Evolutionary conservation across 1,140 invertebrate genomes (phyloP).

Genomic region (Penaeus indicus): DNA sequence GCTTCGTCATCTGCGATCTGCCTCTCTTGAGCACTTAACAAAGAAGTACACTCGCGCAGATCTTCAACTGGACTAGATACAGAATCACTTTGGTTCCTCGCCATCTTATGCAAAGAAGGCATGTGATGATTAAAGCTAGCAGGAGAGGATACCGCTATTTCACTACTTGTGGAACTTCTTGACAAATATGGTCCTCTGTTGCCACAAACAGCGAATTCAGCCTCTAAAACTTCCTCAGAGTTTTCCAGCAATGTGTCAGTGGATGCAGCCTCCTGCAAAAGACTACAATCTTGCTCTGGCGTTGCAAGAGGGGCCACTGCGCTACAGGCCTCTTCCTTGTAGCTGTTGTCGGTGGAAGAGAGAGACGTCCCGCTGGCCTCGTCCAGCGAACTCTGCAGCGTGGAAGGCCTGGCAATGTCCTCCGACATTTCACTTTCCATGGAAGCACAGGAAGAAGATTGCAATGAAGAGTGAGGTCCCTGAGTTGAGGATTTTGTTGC

Average conservation of each 20-base stretch:
- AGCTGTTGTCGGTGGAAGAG: slow-evolving; percentile 47
- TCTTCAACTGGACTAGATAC: slow-evolving; percentile 57
- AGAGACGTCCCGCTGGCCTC: slow-evolving; percentile 4
- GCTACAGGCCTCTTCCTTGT: slow-evolving; percentile 58
- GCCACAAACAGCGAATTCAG: slow-evolving; percentile 73
- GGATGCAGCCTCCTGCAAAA: slow-evolving; percentile 55
- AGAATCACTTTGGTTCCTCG: slow-evolving; percentile 61
- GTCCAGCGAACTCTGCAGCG: slow-evolving; percentile 8
- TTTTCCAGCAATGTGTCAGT: slow-evolving; percentile 53
- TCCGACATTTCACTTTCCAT: slow-evolving; percentile 61
- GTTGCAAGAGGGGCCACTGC: slow-evolving; percentile 75
- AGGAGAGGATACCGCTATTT: slow-evolving; percentile 10
- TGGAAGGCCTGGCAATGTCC: slow-evolving; percentile 56
- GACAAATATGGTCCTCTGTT: slow-evolving; percentile 70
- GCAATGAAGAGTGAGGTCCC: slow-evolving; percentile 59
- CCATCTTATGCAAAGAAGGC: slow-evolving; percentile 40
- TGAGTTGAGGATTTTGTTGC: slow-evolving; percentile 54
- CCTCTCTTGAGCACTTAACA: slow-evolving; percentile 41
- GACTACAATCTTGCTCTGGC: slow-evolving; percentile 74
- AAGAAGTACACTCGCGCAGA: slow-evolving; percentile 33
- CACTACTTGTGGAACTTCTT: slow-evolving; percentile 66
- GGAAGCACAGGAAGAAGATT: slow-evolving; percentile 59
- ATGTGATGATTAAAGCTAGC: slow-evolving; percentile 47
- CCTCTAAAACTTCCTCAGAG: slow-evolving; percentile 35
- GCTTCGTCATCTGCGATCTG: slow-evolving; percentile 6